Base-by-base conservation (phyloP, 2,888 invertebrate genomes). In the Drosophila neotestacea region DNA sequence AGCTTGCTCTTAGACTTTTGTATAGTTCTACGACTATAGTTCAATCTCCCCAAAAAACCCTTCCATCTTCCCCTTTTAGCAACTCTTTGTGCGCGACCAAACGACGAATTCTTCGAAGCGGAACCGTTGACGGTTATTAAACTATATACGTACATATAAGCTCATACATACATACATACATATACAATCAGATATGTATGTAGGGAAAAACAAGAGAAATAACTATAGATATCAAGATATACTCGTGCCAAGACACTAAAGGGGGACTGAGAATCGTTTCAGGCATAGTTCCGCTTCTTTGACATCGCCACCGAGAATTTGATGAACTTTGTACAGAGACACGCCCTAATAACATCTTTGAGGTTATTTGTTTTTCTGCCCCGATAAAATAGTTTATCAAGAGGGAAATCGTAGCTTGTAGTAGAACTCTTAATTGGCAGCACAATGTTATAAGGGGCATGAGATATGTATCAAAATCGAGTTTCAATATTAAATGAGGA, bases 121-220 rank as follows among this genome's bases (percentile, higher is more conserved):
- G 73, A 87, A 89, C 90, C 77, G 86, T 82, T 80, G 90, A 82
- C 86, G 88, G 85, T 90, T 90, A 87, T 88, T 89, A 88, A 88
- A 81, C 82, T 80, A 76, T 79, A 68, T 70, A 65, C 70, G 59
- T 41, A 65, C 70, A 56, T 34, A 50, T n/a, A 32, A 10, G 5
- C 10, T 39, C 28, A 30, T 9, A 46, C 4, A 68, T 16, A 41
- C 27, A 39, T 44, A 70, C 54, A 64, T 7, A 68, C 16, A 46
- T 32, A 39, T 44, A 70, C 56, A 64, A 3, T 22, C 56, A 64
- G 6, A 68, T 13, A 41, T 32, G 34, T 44, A 70, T 54, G 62
- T 22, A 55, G 59, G 61, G 56, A 56, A 51, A 60, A 59, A 2
- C 22, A 22, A 38, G 55, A 54, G 47, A 64, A 69, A 59, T 51